Base-by-base conservation (phyloP, 1,140 invertebrate genomes). In the Steinernema khuongi region DNA sequence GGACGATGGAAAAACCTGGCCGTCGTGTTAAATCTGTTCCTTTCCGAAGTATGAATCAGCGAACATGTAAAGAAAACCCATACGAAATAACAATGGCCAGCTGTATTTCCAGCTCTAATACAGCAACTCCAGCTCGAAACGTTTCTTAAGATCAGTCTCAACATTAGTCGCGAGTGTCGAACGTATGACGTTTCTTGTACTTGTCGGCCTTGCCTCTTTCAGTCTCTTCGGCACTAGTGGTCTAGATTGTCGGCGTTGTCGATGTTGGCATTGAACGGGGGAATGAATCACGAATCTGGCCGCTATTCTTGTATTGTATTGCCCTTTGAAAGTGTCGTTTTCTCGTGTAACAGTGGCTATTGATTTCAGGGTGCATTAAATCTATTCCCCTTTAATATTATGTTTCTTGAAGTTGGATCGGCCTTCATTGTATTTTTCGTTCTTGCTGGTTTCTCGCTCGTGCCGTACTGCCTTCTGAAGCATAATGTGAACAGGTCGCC, bases 391-490 rank as follows among this genome's bases (percentile, higher is more conserved):
- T 11, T 60, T 22, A 4, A 41, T 7, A 60, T 26, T 26, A 60
- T 60, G 50, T 4, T 60, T 26, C 50, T 60, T 11, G 50, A 60
- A 26, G 19, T 60, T 26, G 50, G 50, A 11, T 60, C 50, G 50
- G 50, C 50, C 11, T 17, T 60, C 19, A 22, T 26, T 26, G 68
- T 77, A 28, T 77, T 77, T 30, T 31, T 77, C 28, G 18, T 72
- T 31, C 76, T 77, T 28, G 44, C 72, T 1, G 67, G 69, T n/a
- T 77, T 32, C 28, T 72, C 76, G 4, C 67, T 77, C 11, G 69
- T 75, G 22, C 76, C 76, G 1, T 77, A 77, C 68, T 79, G 77
- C 36, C 66, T 71, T 71, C 66, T 77, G 22, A 70, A 67, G 0
- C 18, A 60, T 29, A 30, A 28, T 68, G 60, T 43, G 1, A 43